Conservation (phyloP, 1,140 invertebrate genomes). For the Venustaconcha ellipsiformis region DNA sequence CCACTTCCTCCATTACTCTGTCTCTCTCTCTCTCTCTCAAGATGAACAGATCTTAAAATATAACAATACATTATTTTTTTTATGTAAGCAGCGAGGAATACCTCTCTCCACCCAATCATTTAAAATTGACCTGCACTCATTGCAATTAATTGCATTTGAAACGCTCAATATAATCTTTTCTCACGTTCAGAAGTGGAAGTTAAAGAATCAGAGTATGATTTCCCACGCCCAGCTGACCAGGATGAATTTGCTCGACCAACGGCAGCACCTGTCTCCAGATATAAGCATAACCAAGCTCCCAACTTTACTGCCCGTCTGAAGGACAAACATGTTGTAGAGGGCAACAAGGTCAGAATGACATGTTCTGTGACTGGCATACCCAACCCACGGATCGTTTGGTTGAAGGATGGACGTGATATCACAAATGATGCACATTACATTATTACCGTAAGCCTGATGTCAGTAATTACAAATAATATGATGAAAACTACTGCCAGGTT, state of each 20-base stretch:
- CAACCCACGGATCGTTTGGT: slow-evolving; percentile 58
- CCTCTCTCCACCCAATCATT: no score
- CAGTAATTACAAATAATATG: no score
- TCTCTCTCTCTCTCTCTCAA: no score
- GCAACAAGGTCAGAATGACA: slow-evolving; percentile 62
- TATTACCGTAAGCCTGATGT: slow-evolving; percentile 49
- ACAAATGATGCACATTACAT: slow-evolving; percentile 43
- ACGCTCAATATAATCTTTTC: no score
- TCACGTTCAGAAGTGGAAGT: no score
- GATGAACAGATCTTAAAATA: no score
- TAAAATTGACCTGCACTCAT: no score
- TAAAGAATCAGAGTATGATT: slow-evolving; percentile 5
- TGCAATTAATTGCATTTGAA: no score
- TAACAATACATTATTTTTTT: no score
- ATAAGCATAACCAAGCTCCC: slow-evolving; percentile 73
- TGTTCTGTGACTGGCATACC: slow-evolving; percentile 65
- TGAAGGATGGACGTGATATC: slow-evolving; percentile 63
- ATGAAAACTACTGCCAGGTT: neutral
- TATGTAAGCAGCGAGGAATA: no score
- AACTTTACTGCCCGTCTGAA: slow-evolving; percentile 89
- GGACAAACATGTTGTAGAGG: slow-evolving; percentile 84
- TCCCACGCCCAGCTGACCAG: slow-evolving; percentile 6
- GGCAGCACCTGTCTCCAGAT: slow-evolving; percentile 32
- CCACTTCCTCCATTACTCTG: no score
- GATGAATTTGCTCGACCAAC: slow-evolving; percentile 12